These are phyloP conservation scores for Mactra quadrangularis DNA, from an alignment of 1,140 invertebrate genomes.

Conservation along the genomic window DNA sequence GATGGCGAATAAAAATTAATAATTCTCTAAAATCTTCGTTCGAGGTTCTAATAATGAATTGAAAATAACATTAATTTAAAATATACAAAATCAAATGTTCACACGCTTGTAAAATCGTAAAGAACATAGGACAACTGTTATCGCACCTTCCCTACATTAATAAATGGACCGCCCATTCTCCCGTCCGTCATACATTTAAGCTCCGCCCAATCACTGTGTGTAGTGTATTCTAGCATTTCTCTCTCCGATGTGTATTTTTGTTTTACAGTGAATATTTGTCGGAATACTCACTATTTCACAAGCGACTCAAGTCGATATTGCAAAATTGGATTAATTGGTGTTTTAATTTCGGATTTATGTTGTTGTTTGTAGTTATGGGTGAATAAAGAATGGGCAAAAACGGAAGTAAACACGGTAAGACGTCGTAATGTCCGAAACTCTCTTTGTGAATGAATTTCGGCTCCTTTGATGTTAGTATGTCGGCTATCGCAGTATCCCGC, in stretches of 20 bases:
- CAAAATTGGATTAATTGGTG: slow-evolving; percentile 31
- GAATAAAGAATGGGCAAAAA: slow-evolving; percentile 54
- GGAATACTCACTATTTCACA: background rate
- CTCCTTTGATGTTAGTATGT: slow-evolving; percentile 2
- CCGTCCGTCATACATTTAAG: background rate
- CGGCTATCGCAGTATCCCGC: background rate
- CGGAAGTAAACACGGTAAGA: slow-evolving; percentile 58
- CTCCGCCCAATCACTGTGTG: background rate
- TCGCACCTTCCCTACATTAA: background rate
- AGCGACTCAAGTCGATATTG: background rate
- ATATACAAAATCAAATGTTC: no score
- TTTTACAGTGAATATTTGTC: slow-evolving; percentile 16
- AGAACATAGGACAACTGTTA: no score
- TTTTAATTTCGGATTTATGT: slow-evolving; percentile 11
- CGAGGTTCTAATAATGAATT: no score
- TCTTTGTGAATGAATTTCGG: slow-evolving; percentile 15
- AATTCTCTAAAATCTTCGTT: no score
- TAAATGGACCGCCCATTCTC: background rate
- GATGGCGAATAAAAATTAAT: no score
- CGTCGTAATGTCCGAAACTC: background rate
- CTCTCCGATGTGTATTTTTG: background rate
- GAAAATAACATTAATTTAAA: no score
- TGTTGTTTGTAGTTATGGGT: slow-evolving; percentile 3
- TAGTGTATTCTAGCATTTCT: background rate
- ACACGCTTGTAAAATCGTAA: no score